Evolutionary conservation across 2,113 vertebrate genomes (phyloP).

Genomic region (Microcebus jonahi): DNA sequence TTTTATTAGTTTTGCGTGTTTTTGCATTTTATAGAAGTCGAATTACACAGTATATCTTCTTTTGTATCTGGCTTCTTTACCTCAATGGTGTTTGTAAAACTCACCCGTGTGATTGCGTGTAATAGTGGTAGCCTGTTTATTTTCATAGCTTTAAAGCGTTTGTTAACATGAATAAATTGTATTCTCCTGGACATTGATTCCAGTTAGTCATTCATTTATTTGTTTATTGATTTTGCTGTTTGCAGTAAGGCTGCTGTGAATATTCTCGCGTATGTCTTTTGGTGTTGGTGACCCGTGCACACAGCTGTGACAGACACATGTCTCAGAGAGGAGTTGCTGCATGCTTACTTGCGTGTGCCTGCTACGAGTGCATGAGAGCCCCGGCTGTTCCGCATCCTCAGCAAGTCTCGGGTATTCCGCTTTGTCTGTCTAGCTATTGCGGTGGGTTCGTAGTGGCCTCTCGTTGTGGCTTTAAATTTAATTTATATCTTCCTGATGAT

Average conservation of each 20-base stretch:
- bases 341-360: no score
- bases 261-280: not conserved
- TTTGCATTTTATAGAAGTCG: not conserved
- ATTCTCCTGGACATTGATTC: not conserved
- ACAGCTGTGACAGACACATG: not conserved
- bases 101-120: not conserved
- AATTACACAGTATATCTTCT: not conserved
- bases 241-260: not conserved
- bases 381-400: not conserved
- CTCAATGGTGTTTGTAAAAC: not conserved
- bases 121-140: not conserved
- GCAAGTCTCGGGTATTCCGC: not conserved
- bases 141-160: not conserved
- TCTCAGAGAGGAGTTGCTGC: not conserved
- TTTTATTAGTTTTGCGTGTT: not conserved
- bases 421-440: not conserved
- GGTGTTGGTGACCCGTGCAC: not conserved
- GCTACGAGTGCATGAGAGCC: not conserved
- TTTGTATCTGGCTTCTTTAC: not conserved
- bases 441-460: not conserved
- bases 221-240: not conserved
- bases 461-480: not conserved
- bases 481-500: not conserved
- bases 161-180: not conserved
- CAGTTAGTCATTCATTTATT: not conserved